A percentile compares a stretch with the other conserved stretches of the same genome.
phyloP scores from a whole-genome alignment of 2,888 invertebrate species.

The Eristalis arbustorum region DNA sequence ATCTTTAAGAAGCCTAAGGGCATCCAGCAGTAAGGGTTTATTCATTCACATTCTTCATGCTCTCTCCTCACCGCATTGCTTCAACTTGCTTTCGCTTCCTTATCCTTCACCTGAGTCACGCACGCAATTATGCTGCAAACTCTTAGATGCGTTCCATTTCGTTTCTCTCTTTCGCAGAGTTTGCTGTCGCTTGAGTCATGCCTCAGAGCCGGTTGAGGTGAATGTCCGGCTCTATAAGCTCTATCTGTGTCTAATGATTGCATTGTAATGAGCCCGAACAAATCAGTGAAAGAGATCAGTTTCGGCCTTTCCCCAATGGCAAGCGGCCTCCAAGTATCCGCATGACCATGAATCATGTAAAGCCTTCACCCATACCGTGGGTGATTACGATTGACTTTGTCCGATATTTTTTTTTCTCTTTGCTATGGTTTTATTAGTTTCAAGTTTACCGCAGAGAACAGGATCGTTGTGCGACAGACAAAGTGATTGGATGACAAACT shows the following conservation, averaged over 20 bases:
- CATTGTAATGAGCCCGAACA: not conserved
- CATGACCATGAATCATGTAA: constrained; percentile 7
- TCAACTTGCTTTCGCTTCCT: not conserved
- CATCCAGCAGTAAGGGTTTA: not conserved
- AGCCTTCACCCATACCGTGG: not conserved
- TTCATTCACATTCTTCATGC: not conserved
- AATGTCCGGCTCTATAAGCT: constrained; percentile 8
- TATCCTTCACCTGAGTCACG: not conserved
- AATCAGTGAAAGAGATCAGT: constrained; percentile 13
- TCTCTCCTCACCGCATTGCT: too few relatives aligned
- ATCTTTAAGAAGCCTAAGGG: not conserved
- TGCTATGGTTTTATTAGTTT: not conserved
- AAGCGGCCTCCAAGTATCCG: not conserved
- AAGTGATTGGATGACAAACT: not conserved
- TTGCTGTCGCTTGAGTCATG: constrained; percentile 2
- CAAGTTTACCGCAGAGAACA: not conserved
- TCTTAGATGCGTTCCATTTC: not conserved
- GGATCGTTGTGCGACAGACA: not conserved
- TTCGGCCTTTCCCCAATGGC: constrained; percentile 3
- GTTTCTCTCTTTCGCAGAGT: not conserved
- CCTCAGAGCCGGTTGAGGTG: not conserved
- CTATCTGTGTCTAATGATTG: constrained; percentile 11
- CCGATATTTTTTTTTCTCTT: too few relatives aligned
- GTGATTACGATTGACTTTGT: not conserved
- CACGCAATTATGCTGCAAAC: not conserved